Evolutionary conservation across 2,113 vertebrate species (phyloP), one percentile per base, ranked within the genome.

Genomic region (Rafetus swinhoei): DNA sequence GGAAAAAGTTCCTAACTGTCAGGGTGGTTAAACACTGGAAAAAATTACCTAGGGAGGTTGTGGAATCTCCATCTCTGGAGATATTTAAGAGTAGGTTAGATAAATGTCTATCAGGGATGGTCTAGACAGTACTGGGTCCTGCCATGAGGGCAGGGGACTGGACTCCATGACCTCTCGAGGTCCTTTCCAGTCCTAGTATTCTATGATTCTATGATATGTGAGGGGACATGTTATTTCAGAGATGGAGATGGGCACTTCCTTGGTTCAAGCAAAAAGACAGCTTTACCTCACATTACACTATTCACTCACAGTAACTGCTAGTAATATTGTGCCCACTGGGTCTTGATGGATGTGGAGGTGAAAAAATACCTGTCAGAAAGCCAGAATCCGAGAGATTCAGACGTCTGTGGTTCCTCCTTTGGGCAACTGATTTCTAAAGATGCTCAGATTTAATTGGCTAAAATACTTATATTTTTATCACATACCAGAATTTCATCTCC

Each of bases 381-480:
- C 62, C 90, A 76, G 18, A 79, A 79, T 74, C 57, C 2, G 14
- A 7, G 81, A 24, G 25, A 45, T 88, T 84, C 35, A 74, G 65
- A 76, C 74, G 84, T 88, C 90, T 93, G 82, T 50, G 39, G 32
- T 82, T 86, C 18, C 88, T 84, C 45, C 2, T 2, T 83, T 81
- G 62, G 79, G 59, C 79, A 45, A 55, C 39, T 85, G 60, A 77
- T n/a, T 91, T 92, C 72, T 39, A 18, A 91, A 94, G 65, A 80
- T 90, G 18, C 60, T 13, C 50, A 21, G 2, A 65, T 93, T 86
- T 82, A 3, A 84, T 10, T 39, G 32, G 2, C 45, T 59, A 65
- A 76, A 19, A 25, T 0, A 0, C 54, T 79, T 84, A 18, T 1
- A 0, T 35, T 86, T 79, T 88, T 88, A 13, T 65, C n/a, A 15